Evolutionary conservation across 2,113 vertebrate genomes (phyloP), one percentile per base, ranked within the genome.

Genomic region (Castor canadensis): DNA sequence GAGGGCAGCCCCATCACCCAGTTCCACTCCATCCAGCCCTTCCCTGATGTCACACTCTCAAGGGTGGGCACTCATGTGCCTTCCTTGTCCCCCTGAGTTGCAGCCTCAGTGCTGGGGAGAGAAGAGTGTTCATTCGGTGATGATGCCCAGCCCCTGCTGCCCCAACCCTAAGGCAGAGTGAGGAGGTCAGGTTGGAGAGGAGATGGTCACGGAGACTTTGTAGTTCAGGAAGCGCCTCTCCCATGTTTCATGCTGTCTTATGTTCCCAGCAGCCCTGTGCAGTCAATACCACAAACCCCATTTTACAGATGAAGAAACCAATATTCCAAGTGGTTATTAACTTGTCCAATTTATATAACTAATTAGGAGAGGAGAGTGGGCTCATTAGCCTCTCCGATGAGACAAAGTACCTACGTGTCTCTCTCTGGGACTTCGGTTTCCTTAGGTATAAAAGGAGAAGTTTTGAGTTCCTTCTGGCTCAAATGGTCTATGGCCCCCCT

Each of bases 271-370:
- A 58, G 22, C 19, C 19, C 22, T 60, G 54, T 2, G 22, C 58
- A 84, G 32, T 47, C 38, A 58, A 9, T 10, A 6, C 30, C 49
- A 76, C 80, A 56, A 82, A 72, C 82, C 72, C 52, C 71, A 45
- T 84, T 87, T 67, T 75, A 43, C 64, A 87, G 64, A 40, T 2
- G 89, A 87, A 87, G 89, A 93, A 89, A 80, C 92, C 82, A 52
- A 5, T 40, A 83, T 71, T 89, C 69, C 0, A 73, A 56, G 77
- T 52, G 73, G 40, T 83, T 79, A 60, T n/a, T 7, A 15, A 30
- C 17, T 71, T 87, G 62, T 62, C 69, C 71, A 62, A 73, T 87
- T 94, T n/a, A 80, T 43, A n/a, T 83, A 88, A 35, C 43, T 88
- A 76, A 75, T 91, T 40, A 93, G 49, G 66, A 80, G 77, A 24